These are phyloP conservation scores for Tricholaema leucomelas DNA, from an alignment of 2,113 vertebrate species.

Conservation along the genomic window DNA sequence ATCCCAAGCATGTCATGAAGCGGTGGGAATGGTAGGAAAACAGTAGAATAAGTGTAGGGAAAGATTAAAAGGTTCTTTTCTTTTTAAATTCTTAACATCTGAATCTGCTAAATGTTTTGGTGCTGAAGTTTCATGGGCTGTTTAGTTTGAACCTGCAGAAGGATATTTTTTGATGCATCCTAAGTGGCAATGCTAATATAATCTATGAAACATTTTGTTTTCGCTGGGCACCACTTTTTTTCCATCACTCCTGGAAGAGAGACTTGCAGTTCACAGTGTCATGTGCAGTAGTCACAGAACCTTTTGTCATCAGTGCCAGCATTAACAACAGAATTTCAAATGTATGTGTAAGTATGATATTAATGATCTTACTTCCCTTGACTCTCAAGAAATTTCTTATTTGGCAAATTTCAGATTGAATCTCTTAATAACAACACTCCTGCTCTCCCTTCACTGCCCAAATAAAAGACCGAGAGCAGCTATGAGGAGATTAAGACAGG, in stretches of 20 bases:
- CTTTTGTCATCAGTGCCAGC: neutral
- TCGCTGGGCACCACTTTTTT: neutral
- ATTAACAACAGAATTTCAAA: neutral
- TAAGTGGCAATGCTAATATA: neutral
- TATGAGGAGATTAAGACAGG: neutral
- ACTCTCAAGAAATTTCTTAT: neutral
- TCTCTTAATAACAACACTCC: neutral
- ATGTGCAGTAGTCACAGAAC: neutral
- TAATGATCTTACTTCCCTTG: neutral
- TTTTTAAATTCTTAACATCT: neutral
- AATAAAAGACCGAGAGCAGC: neutral
- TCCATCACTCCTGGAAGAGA: neutral
- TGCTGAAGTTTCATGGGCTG: neutral
- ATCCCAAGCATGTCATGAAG: slow-evolving; percentile 22
- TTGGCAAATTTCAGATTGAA: neutral
- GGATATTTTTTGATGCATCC: neutral
- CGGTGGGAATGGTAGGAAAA: neutral
- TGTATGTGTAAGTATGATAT: neutral
- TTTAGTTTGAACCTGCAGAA: slow-evolving; percentile 5
- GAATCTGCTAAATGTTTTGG: slow-evolving; percentile 10
- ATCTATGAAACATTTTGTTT: slow-evolving; percentile 7
- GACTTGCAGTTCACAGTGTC: neutral
- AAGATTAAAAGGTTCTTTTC: neutral
- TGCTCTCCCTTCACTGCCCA: neutral
- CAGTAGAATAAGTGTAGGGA: neutral